Evolutionary conservation across 2,113 vertebrate genomes (phyloP).

Genomic region (Sapajus apella): DNA sequence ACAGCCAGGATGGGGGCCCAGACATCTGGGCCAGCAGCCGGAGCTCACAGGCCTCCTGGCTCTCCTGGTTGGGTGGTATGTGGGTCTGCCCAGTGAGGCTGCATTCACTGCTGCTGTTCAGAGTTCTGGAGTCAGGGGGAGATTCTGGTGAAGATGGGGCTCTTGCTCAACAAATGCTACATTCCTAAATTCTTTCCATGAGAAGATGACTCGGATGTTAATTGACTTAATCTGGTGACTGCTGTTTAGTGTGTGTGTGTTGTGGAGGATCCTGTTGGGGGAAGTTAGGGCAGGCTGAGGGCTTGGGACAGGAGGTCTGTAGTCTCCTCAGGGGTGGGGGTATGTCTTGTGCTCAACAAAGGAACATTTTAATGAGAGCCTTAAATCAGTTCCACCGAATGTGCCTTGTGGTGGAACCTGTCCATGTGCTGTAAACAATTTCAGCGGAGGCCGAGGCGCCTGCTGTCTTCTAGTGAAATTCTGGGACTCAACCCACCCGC

Average conservation of each 20-base stretch:
- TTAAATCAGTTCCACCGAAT: slow-evolving; percentile 76
- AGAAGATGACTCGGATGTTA: slow-evolving; percentile 64
- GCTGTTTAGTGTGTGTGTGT: not conserved
- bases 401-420: slow-evolving; percentile 70
- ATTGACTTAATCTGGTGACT: slow-evolving; percentile 29
- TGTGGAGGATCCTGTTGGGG: not conserved
- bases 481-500: not conserved
- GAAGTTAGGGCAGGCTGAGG: not conserved
- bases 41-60: slow-evolving; percentile 30
- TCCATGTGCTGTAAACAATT: slow-evolving; percentile 61
- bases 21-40: slow-evolving; percentile 51
- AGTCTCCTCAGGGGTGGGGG: slow-evolving; percentile 52
- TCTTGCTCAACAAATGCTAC: slow-evolving; percentile 57
- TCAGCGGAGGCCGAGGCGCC: not conserved
- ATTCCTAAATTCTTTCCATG: slow-evolving; percentile 53
- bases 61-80: not conserved
- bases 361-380: slow-evolving; percentile 76
- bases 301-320: slow-evolving; percentile 62
- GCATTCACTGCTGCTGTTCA: not conserved
- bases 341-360: slow-evolving; percentile 71
- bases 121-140: slow-evolving; percentile 41
- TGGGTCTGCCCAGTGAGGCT: not conserved
- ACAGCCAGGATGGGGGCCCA: not conserved
- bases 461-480: slow-evolving; percentile 53
- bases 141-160: slow-evolving; percentile 5